Evolutionary conservation across 2,113 vertebrate species (phyloP), one percentile per base, ranked within the genome.

Genomic region (Strix uralensis): DNA sequence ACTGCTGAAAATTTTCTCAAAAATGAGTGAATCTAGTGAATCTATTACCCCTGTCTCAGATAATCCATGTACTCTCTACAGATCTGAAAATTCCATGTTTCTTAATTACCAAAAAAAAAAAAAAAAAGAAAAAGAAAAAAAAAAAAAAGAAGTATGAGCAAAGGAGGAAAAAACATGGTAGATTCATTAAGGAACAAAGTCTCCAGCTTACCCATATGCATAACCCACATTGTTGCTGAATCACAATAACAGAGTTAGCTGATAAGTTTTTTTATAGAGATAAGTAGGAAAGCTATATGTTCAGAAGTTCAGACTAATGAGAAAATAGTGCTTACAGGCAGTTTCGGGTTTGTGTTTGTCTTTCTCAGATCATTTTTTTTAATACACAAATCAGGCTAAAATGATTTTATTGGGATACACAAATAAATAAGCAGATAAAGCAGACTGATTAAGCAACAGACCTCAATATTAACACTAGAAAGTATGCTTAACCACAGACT

Each of bases 161-260:
- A 91, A 52, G 13, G 9, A 36, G 8, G 7, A 0, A 55, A 75
- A 86, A 62, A 0, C 0, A 7, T 25, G 2, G 5, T 58, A 49
- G 5, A 66, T 14, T n/a, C 11, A 15, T 38, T 36, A 32, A 23
- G 10, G 29, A 19, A 42, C 14, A 81, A 84, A 77, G 4, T 11
- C 4, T 78, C 6, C 1, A 4, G 3, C 11, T 81, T 73, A 15
- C 7, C 23, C 11, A 13, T 4, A n/a, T 18, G 2, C 22, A 29
- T 32, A 78, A 90, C 2, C 22, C 34, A 66, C 29, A 32, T 6
- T 66, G 12, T 15, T 54, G 16, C 3, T 18, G 25, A 75, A 87
- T 34, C 27, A 70, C 23, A 62, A 10, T 15, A 15, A 58, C 3
- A 21, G 20, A 74, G 11, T 72, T 77, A 44, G 13, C 14, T 36